A percentile compares a stretch with the other conserved stretches of the same genome.
phyloP scores from a whole-genome alignment of 2,113 vertebrate species.

The Hippocampus barbouri region DNA sequence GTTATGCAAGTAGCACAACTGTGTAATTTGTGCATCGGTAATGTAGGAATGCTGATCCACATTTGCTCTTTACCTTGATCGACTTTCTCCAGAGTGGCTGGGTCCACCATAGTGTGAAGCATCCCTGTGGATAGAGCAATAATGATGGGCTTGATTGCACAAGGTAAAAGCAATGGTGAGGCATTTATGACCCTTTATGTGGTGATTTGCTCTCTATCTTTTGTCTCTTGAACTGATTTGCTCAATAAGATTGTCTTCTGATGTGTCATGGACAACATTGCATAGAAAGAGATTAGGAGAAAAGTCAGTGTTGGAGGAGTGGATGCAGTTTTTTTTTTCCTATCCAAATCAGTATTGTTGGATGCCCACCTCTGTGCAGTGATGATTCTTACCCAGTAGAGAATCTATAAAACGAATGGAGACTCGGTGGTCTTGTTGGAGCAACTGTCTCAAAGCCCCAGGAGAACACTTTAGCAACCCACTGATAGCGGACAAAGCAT shows the following conservation, averaged over 20 bases:
- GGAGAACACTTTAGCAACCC: constrained; percentile 72
- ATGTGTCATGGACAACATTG: neutral
- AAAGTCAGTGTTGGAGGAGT: neutral
- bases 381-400: constrained; percentile 79
- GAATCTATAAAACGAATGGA: constrained; percentile 72
- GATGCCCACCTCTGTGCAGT: neutral
- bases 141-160: constrained; percentile 19
- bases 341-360: neutral
- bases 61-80: constrained; percentile 76
- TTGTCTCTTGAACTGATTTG: neutral
- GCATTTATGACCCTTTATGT: neutral
- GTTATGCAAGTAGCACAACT: neutral
- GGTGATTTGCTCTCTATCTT: neutral
- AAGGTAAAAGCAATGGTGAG: constrained; percentile 1
- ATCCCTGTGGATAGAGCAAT: constrained; percentile 65
- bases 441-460: constrained; percentile 65
- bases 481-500: constrained; percentile 72
- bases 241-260: neutral
- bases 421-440: constrained; percentile 76
- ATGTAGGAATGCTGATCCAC: neutral
- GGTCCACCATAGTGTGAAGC: constrained; percentile 76
- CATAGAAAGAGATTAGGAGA: neutral
- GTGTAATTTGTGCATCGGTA: neutral
- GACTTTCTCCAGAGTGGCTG: constrained; percentile 69
- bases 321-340: neutral